These are phyloP conservation scores for Melanocharis versteri DNA, from an alignment of 2,113 vertebrate species.

Conservation along the genomic window DNA sequence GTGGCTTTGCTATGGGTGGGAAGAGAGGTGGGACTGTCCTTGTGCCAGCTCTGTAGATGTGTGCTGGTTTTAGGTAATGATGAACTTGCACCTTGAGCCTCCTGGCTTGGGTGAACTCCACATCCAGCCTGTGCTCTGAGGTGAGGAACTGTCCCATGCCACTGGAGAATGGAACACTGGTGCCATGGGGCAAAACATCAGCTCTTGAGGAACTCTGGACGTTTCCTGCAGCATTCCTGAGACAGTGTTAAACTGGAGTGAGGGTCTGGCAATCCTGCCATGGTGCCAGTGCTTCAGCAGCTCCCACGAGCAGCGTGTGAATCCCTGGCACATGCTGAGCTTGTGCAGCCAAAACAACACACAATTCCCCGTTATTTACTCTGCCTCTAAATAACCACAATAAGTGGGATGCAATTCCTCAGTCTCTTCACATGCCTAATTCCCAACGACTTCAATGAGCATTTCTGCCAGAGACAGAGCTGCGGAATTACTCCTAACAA, in stretches of 20 bases:
- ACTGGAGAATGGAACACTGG: fast-evolving
- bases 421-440: neutral
- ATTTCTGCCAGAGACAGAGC: constrained; percentile 12
- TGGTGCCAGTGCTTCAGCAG: neutral
- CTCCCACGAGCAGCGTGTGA: neutral
- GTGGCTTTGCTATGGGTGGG: neutral
- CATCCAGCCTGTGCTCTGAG: neutral
- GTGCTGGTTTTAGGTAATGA: neutral
- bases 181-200: fast-evolving
- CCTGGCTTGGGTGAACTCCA: neutral
- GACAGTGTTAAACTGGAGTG: neutral
- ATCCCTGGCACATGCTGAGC: neutral
- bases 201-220: neutral
- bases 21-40: neutral
- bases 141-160: neutral
- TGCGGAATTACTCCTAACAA: constrained; percentile 40
- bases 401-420: neutral
- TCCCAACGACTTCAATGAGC: neutral
- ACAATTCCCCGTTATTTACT: neutral
- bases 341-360: fast-evolving
- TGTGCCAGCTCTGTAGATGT: neutral
- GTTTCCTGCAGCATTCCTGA: neutral
- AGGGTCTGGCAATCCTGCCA: neutral
- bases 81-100: neutral
- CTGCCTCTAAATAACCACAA: neutral